Evolutionary conservation across 1,140 invertebrate species (phyloP), one percentile per base, ranked within the genome.

Genomic region (Prorops nasuta): DNA sequence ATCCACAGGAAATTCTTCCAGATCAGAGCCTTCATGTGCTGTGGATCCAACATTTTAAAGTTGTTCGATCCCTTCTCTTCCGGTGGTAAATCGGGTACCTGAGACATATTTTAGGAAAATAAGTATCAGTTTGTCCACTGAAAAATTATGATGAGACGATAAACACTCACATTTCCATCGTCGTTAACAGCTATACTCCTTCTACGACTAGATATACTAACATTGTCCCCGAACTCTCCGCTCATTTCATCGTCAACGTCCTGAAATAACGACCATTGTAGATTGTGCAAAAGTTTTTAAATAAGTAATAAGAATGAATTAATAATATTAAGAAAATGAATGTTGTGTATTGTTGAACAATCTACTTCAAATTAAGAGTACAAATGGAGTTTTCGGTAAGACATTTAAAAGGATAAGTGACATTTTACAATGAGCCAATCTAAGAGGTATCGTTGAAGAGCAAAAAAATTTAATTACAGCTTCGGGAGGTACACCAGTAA

Each of bases 1-100:
- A 96, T 87, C 74, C 90, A 84, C 45, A 93, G 81, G 61, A 95
- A 89, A 74, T 97, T 97, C 67, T 97, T 98, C 81, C 92, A 90
- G 32, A 94, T 83, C 3, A 96, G 74, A 17, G 94, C 93, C 41
- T 84, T 83, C 81, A 93, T 88, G 54, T 92, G 88, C 64, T 83
- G 78, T 18, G 76, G 67, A 60, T 87, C 81, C 60, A 89, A 77
- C 34, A 88, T 80, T 67, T 84, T 84, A 2, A 86, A 78, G 18
- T 83, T 70, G 0, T 46, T 60, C 1, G 60, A 51, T 31, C 65
- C 65, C 47, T 68, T 34, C 49, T 76, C 73, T 36, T 75, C 71
- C 0, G 71, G 73, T 3, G 74, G 76, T n/a, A 77, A 44, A 44
- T 70, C 70, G 7, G 66, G 44, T 0, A 59, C 16, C 68, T 72